These are phyloP conservation scores for Myzus persicae DNA, from an alignment of 1,140 invertebrate species.

Conservation along the genomic window DNA sequence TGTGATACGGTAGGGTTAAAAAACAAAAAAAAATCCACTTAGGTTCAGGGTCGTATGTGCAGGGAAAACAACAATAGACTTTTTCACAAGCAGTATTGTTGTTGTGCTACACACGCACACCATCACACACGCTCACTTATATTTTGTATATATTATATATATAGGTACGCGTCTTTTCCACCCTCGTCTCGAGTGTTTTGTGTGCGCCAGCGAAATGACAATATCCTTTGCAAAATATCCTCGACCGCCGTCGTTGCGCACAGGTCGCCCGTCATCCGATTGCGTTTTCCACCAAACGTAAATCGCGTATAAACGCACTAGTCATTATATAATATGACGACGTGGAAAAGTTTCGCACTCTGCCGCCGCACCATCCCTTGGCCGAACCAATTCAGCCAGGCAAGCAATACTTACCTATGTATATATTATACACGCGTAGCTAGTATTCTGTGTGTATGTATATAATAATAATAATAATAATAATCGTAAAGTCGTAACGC, in stretches of 20 bases:
- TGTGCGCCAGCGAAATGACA: neutral
- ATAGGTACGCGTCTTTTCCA: neutral
- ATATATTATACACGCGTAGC: too few species aligned
- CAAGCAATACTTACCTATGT: too few species aligned
- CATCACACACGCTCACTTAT: too few species aligned
- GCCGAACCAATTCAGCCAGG: neutral
- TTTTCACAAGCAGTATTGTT: neutral
- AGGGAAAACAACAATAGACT: conserved; percentile 16
- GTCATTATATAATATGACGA: neutral
- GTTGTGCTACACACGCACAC: neutral
- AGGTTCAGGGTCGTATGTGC: neutral
- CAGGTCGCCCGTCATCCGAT: neutral
- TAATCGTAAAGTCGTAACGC: neutral
- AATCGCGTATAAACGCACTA: neutral
- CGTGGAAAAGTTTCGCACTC: neutral
- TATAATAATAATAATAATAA: neutral
- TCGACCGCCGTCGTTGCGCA: neutral
- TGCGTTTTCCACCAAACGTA: neutral
- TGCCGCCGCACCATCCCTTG: neutral
- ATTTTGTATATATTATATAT: neutral
- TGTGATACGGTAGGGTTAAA: neutral
- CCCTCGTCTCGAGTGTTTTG: conserved; percentile 4
- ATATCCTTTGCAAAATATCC: neutral
- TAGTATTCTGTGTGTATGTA: neutral
- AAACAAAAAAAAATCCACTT: neutral